Conservation (phyloP, 1,140 invertebrate genomes). For the Linepithema humile region DNA sequence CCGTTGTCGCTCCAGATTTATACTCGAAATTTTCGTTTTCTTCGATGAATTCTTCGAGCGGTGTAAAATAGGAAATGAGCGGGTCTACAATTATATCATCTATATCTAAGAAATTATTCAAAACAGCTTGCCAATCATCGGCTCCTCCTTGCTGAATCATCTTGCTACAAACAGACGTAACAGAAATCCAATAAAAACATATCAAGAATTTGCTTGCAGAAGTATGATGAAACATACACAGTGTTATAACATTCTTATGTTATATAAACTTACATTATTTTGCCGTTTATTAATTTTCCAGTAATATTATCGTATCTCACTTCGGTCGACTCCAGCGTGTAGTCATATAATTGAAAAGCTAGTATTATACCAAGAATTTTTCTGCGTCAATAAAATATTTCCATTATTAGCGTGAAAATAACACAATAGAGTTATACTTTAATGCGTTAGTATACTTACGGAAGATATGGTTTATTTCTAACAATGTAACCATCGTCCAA, state of each 20-base stretch:
- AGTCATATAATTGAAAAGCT: constrained; percentile 83
- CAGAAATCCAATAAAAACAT: background rate
- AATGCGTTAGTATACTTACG: constrained; percentile 78
- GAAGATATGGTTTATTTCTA: constrained; percentile 86
- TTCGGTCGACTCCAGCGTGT: constrained; percentile 76
- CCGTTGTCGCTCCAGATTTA: constrained; percentile 52
- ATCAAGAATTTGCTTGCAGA: background rate
- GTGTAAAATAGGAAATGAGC: constrained; percentile 73
- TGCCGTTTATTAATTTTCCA: constrained; percentile 62
- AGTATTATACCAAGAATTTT: constrained; percentile 83
- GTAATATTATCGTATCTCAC: constrained; percentile 73
- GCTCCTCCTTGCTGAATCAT: constrained; percentile 71
- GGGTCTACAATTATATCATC: constrained; percentile 63
- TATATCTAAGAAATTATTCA: constrained; percentile 72
- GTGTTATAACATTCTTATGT: background rate
- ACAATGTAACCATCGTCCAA: constrained; percentile 85
- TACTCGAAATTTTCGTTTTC: constrained; percentile 61
- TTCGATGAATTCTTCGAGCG: constrained; percentile 75
- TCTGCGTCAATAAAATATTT: constrained; percentile 68
- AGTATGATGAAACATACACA: background rate
- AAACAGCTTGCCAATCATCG: constrained; percentile 68
- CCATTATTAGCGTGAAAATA: background rate
- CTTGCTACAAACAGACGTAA: constrained; percentile 67
- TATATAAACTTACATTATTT: constrained; percentile 67
- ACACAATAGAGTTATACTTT: background rate